A percentile compares a stretch with the other conserved stretches of the same genome.
Evolutionary conservation across 2,113 vertebrate genomes (phyloP).

Genomic region (Marmota flaviventris): DNA sequence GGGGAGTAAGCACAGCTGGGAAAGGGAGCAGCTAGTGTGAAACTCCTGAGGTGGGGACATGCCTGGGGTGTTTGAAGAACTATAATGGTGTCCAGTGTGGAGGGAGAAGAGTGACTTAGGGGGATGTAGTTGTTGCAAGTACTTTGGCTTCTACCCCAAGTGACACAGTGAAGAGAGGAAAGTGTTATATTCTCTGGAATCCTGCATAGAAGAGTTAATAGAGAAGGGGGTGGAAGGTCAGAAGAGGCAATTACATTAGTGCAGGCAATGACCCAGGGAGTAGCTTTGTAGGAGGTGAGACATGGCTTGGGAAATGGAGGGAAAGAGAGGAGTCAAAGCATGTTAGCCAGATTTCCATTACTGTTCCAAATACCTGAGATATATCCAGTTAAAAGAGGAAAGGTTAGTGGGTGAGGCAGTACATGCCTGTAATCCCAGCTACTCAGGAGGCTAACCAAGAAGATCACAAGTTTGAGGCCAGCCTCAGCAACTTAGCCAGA

Average conservation of each 20-base stretch:
- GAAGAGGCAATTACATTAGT: not conserved
- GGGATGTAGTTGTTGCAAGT: not conserved
- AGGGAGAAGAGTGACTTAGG: not conserved
- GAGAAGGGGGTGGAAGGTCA: not conserved
- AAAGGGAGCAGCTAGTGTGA: not conserved
- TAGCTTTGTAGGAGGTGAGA: not conserved
- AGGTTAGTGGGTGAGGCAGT: not conserved
- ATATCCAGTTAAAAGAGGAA: not conserved
- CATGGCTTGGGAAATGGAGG: not conserved
- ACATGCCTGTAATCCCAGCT: not conserved
- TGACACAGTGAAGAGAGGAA: not conserved
- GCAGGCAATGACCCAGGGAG: not conserved
- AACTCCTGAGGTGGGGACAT: not conserved
- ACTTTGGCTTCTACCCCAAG: not conserved
- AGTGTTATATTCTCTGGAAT: not conserved
- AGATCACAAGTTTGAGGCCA: not conserved
- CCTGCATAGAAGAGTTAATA: not conserved
- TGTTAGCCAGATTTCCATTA: not conserved
- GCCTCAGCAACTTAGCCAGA: not conserved
- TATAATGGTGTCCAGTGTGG: not conserved
- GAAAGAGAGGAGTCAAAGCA: not conserved
- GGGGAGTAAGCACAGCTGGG: not conserved
- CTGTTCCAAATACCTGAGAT: not conserved
- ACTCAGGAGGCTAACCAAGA: not conserved
- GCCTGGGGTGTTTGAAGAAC: not conserved